These are phyloP conservation scores for Machimus atricapillus DNA, from an alignment of 2,888 invertebrate species.

Conservation along the genomic window DNA sequence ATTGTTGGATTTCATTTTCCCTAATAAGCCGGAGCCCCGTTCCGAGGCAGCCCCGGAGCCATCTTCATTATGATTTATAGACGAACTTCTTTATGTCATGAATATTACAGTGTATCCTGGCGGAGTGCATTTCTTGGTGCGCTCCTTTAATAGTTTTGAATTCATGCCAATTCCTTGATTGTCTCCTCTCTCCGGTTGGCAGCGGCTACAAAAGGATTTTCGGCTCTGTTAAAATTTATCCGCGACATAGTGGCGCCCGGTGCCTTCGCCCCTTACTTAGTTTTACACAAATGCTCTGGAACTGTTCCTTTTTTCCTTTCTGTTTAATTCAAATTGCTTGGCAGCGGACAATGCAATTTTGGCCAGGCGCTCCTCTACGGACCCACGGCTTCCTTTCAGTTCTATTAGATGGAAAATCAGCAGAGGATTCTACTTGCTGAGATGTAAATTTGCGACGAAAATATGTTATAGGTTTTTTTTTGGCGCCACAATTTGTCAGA, in stretches of 20 bases:
- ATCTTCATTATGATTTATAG: background rate
- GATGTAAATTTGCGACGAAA: background rate
- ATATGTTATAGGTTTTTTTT: background rate
- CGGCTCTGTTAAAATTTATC: slow-evolving; percentile 26
- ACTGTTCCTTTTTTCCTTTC: background rate
- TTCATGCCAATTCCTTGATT: slow-evolving; percentile 33
- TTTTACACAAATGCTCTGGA: slow-evolving; percentile 14
- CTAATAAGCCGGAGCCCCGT: background rate
- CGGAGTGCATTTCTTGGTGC: slow-evolving; percentile 6
- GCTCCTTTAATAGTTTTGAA: slow-evolving; percentile 16
- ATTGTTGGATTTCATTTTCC: background rate
- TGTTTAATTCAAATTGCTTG: slow-evolving; percentile 28
- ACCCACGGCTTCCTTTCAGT: background rate
- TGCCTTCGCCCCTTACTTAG: slow-evolving; percentile 7
- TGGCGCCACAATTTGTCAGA: background rate
- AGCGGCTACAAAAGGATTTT: slow-evolving; percentile 18
- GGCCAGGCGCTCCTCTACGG: background rate
- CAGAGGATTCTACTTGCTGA: background rate
- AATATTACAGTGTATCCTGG: slow-evolving; percentile 1
- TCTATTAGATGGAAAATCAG: background rate
- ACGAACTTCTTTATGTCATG: background rate
- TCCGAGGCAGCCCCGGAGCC: background rate
- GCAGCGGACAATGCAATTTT: slow-evolving; percentile 13
- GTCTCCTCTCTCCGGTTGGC: slow-evolving; percentile 6
- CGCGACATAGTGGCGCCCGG: slow-evolving; percentile 26